Conservation (phyloP, 2,888 invertebrate genomes). For the Leptothorax acervorum region DNA sequence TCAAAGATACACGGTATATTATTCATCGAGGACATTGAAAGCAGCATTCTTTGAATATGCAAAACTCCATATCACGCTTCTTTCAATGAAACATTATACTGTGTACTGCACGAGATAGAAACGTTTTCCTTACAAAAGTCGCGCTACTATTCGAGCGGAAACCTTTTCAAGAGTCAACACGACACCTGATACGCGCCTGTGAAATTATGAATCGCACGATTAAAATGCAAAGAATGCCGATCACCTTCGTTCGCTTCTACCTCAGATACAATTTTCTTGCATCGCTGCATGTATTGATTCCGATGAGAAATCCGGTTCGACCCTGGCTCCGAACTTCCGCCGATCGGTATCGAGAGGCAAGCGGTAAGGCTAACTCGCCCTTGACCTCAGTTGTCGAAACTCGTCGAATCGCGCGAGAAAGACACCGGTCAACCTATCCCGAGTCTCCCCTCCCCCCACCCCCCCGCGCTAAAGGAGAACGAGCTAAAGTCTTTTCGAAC, state of each 20-base stretch:
- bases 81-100: neutral
- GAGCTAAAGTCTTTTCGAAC: conserved; percentile 48
- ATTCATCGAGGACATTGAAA: neutral
- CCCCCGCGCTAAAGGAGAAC: conserved; percentile 19
- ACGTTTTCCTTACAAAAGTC: neutral
- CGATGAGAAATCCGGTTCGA: conserved; percentile 19
- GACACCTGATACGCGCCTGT: conserved; percentile 20
- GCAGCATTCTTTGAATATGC: neutral
- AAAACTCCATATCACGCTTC: neutral
- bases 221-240: conserved; percentile 40
- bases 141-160: neutral
- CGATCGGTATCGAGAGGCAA: neutral
- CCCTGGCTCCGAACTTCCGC: neutral
- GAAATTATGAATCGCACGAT: conserved; percentile 42
- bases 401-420: neutral
- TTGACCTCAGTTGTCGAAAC: conserved; percentile 25
- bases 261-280: conserved; percentile 19
- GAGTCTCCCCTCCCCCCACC: conserved; percentile 3
- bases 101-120: neutral
- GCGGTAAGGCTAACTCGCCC: neutral
- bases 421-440: neutral
- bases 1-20: neutral
- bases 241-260: conserved; percentile 29
- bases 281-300: neutral
- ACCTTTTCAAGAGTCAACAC: neutral